phyloP scores from a whole-genome alignment of 2,113 vertebrate species.

The Podarcis muralis region DNA sequence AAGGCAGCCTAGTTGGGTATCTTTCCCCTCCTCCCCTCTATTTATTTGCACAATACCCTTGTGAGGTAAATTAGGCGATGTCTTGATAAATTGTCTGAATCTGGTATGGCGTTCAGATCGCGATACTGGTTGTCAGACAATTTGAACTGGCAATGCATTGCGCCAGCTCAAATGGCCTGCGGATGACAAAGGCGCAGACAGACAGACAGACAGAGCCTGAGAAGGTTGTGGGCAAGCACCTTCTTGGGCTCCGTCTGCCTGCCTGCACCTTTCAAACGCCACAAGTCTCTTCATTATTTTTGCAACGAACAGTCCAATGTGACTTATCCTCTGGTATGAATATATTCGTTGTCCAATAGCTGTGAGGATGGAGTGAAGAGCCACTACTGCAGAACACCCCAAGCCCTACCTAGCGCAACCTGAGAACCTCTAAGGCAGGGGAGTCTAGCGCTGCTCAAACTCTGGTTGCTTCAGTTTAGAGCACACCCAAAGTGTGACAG shows the following conservation, averaged over 20 bases:
- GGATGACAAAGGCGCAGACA: too few species aligned
- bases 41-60: too few species aligned
- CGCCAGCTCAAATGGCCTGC: too few species aligned
- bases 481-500: neutral
- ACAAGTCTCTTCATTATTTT: neutral
- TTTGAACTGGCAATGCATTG: too few species aligned
- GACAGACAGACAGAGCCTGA: neutral
- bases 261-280: neutral
- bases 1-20: too few species aligned
- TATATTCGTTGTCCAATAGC: neutral
- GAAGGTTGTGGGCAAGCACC: neutral
- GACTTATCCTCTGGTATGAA: neutral
- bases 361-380: neutral
- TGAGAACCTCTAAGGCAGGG: slow-evolving; percentile 27
- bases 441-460: slow-evolving; percentile 17
- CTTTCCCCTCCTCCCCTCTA: too few species aligned
- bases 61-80: too few species aligned
- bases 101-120: too few species aligned
- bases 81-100: too few species aligned
- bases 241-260: neutral
- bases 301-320: neutral
- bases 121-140: too few species aligned
- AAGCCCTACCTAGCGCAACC: neutral
- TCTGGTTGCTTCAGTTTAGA: slow-evolving; percentile 32
- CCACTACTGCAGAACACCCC: neutral